Evolutionary conservation across 2,797 vertebrate genomes (phyloP), one percentile per base, ranked within the genome.

Genomic region (Pipistrellus kuhlii): DNA sequence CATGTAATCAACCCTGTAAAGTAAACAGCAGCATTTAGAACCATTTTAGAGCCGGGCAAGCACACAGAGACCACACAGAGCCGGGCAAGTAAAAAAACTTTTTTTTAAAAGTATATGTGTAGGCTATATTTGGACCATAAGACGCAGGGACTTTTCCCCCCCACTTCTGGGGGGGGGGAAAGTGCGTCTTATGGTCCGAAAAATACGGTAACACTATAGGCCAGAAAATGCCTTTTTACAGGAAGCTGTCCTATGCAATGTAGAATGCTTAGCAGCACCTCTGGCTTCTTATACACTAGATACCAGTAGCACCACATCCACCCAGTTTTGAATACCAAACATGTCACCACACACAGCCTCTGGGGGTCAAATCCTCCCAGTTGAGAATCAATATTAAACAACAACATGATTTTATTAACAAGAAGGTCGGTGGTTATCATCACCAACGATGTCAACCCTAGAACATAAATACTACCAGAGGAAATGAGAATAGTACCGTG

Each of bases 271-370:
- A 53, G 14, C 25, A 55, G 21, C 10, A 72, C 44, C 35, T 85
- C 80, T 46, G 51, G 75, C 11, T 51, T 78, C 64, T 62, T 85
- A 32, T 27, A 55, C 2, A 71, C 30, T 23, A 76, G 30, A 81
- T 48, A 8, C 44, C 57, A 64, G 32, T 2, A 64, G 35, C 8
- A 82, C 53, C 17, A 1, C 21, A 51, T 32, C 44, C 21, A 10
- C 7, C 46, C 46, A 30, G 18, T 95, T 86, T 3, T 85, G 46
- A 91, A 25, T 86, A 95, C 8, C 25, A 88, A 89, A 88, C 77
- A 69, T 91, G 30, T 82, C 35, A 51, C 35, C 72, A 59, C 15
- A 90, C 9, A 73, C 15, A 92, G 38, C 15, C 46, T n/a, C 30
- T 27, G 27, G 57, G 13, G 20, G 13, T 9, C 17, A 72, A 94